These are phyloP conservation scores for Archilochus colubris DNA, from an alignment of 2,113 vertebrate species.

Conservation along the genomic window DNA sequence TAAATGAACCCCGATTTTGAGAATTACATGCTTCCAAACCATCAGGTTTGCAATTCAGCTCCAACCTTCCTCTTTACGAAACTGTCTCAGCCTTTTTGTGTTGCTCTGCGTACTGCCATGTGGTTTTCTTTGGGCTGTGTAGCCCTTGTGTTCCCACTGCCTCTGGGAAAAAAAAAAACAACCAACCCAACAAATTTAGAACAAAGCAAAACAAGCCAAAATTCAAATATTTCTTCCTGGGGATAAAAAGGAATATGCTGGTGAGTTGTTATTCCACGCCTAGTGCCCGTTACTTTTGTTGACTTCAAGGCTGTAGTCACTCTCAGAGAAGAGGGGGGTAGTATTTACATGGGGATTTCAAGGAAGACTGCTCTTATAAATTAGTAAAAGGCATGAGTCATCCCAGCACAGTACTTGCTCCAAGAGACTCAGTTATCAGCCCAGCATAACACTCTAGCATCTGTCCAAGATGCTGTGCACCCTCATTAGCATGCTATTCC, in stretches of 20 bases:
- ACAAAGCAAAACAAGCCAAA: slow-evolving; percentile 31
- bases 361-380: slow-evolving; percentile 78
- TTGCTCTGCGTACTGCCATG: neutral
- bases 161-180: neutral
- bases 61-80: neutral
- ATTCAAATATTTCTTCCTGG: neutral
- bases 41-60: neutral
- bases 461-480: slow-evolving; percentile 53
- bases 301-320: slow-evolving; percentile 62
- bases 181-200: neutral
- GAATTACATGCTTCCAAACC: neutral
- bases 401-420: slow-evolving; percentile 66
- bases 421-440: slow-evolving; percentile 69
- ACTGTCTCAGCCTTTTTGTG: neutral
- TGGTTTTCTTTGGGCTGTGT: neutral
- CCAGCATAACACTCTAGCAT: slow-evolving; percentile 66
- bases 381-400: slow-evolving; percentile 80
- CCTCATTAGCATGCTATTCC: slow-evolving; percentile 64
- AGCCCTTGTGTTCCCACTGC: neutral
- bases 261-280: neutral
- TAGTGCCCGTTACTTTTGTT: slow-evolving; percentile 47
- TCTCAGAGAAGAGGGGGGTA: slow-evolving; percentile 21
- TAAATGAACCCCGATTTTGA: neutral
- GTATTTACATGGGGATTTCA: slow-evolving; percentile 74
- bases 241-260: neutral